These are phyloP conservation scores for Malacosoma neustria DNA, from an alignment of 2,888 invertebrate genomes.

Conservation along the genomic window DNA sequence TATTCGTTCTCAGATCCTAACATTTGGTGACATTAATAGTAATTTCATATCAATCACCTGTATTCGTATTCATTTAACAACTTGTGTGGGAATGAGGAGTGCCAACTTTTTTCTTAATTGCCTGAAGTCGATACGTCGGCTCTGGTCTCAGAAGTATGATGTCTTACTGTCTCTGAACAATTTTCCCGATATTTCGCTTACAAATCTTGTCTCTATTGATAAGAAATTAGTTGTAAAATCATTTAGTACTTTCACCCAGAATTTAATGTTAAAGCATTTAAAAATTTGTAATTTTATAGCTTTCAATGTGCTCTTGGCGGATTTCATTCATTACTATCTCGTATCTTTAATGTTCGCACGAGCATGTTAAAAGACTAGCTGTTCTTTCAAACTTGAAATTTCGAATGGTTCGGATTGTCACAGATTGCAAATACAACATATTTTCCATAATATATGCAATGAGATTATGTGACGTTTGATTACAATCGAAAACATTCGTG, in stretches of 20 bases:
- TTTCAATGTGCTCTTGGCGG: too few species aligned
- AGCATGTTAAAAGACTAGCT: too few species aligned
- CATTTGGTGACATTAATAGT: slow-evolving; percentile 20
- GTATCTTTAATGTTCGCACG: too few species aligned
- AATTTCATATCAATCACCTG: slow-evolving; percentile 33
- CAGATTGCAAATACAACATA: too few species aligned
- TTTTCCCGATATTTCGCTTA: slow-evolving; percentile 41
- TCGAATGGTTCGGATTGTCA: too few species aligned
- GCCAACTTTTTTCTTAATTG: slow-evolving; percentile 50
- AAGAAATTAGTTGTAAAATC: too few species aligned
- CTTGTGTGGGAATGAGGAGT: slow-evolving; percentile 61
- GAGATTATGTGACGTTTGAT: slow-evolving; percentile 50
- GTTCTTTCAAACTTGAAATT: too few species aligned
- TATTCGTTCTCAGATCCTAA: slow-evolving; percentile 25
- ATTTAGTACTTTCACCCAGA: too few species aligned
- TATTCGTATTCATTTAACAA: slow-evolving; percentile 34
- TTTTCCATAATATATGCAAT: slow-evolving; percentile 39
- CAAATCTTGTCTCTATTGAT: slow-evolving; percentile 55
- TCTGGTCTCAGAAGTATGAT: slow-evolving; percentile 59
- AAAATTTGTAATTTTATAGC: too few species aligned
- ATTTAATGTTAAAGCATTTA: too few species aligned
- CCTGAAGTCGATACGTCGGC: slow-evolving; percentile 40
- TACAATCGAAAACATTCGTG: too few species aligned
- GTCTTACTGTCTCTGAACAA: slow-evolving; percentile 66
- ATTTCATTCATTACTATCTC: too few species aligned